Percentiles rank a stretch among this genome's conserved stretches.
Conservation (phyloP, 1,140 invertebrate genomes). For the Polypedilum pembai region DNA sequence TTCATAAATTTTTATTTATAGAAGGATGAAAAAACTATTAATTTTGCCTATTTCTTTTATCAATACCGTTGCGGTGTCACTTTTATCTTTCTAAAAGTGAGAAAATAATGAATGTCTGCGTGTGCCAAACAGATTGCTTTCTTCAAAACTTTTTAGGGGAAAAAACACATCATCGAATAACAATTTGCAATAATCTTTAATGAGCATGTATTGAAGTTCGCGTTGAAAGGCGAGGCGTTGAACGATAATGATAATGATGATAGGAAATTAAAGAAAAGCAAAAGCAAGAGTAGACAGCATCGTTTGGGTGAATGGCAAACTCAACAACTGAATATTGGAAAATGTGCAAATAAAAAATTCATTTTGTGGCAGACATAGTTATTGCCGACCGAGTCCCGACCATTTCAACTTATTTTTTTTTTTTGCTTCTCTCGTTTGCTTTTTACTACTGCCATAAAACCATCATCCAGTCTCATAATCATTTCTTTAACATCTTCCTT, state of each 20-base stretch:
- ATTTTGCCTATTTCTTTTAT: no score
- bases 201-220: constrained; percentile 14
- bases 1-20: no score
- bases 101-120: no score
- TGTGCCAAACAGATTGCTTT: no score
- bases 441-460: no score
- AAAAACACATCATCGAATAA: constrained; percentile 11
- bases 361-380: background rate
- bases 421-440: no score
- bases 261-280: constrained; percentile 21
- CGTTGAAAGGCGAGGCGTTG: background rate
- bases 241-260: constrained; percentile 24
- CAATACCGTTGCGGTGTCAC: no score
- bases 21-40: no score
- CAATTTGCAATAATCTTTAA: constrained; percentile 27
- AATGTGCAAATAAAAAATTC: background rate
- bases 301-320: background rate
- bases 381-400: background rate
- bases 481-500: no score
- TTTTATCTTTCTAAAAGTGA: no score
- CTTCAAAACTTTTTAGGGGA: background rate
- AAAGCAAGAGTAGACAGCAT: background rate
- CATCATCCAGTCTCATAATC: no score
- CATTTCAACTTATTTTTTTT: background rate
- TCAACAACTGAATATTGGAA: constrained; percentile 13